Conservation (phyloP, 2,797 vertebrate genomes). For the Holocentrus rufus region DNA sequence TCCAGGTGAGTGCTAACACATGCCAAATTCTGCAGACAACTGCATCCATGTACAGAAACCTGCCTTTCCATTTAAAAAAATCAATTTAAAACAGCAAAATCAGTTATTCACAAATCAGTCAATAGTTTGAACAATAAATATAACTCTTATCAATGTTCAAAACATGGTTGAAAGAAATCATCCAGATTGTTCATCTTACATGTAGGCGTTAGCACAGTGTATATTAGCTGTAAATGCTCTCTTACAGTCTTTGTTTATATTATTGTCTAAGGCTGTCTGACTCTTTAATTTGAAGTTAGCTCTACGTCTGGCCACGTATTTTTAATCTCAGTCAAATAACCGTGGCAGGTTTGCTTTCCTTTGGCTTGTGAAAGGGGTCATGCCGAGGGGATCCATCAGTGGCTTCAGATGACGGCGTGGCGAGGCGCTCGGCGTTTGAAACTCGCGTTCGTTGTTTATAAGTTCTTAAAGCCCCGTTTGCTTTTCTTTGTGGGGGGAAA, state of each 20-base stretch:
- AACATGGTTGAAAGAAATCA: background rate
- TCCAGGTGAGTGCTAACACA: constrained; percentile 86
- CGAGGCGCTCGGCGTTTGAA: constrained; percentile 54
- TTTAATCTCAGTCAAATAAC: constrained; percentile 14
- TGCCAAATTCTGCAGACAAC: background rate
- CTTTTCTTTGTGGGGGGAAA: constrained; percentile 67
- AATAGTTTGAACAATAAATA: background rate
- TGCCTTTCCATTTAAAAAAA: background rate
- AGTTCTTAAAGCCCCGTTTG: constrained; percentile 64
- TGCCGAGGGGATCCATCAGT: constrained; percentile 36
- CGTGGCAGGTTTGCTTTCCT: constrained; percentile 51
- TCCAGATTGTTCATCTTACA: background rate
- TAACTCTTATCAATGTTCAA: background rate
- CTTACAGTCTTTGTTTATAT: constrained; percentile 5
- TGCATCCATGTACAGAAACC: background rate
- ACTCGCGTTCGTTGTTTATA: constrained; percentile 66
- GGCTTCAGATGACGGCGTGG: constrained; percentile 28
- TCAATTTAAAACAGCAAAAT: background rate
- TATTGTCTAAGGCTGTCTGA: constrained; percentile 9
- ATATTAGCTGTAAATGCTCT: background rate
- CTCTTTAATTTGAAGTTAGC: background rate
- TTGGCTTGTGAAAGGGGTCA: constrained; percentile 40
- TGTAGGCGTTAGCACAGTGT: background rate
- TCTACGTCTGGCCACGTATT: background rate
- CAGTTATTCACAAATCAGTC: background rate